Base-by-base conservation (phyloP, 2,888 invertebrate genomes). In the Pseudeuparius sepicola region DNA sequence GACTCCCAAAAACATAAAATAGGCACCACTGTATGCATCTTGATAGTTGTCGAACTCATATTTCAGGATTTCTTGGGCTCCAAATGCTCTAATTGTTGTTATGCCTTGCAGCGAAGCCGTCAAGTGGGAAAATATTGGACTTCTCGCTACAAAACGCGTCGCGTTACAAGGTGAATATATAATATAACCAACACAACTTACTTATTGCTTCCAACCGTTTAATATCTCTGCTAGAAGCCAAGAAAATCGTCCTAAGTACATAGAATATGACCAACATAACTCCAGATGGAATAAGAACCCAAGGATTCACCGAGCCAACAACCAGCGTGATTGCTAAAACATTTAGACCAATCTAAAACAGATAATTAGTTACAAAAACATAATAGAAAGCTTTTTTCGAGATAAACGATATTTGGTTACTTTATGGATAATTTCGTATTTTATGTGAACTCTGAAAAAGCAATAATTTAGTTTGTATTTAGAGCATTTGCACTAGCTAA, bases 61-160 rank as follows among this genome's bases (percentile, higher is more conserved):
- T 23, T 68, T 67, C 31, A 85, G 67, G 4, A 71, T 66, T 11
- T 67, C 59, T 55, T 78, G 71, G 1, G 76, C 78, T 36, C 68
- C 65, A 48, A 79, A 76, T 2, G 83, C 79, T 46, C 85, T 65
- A 12, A 87, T 80, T 0, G 84, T 83, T 9, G 78, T 70, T 2
- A 87, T 60, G 1, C 87, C 87, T 57, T 81, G 75, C 11, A 87
- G 65, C 1, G 80, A 76, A 30, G 81, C 75, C 47, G 75, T 78
- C 18, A 85, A 64, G 47, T 85, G 78, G 1, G 77, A 74, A 56
- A 79, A 86, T 1, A 87, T 73, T 1, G 86, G 86, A 51, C 82
- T 83, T 30, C 82, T 71, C 34, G 78, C 83, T 83, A 57, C 32
- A 59, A 54, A 14, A 20, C 6, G n/a, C n/a, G n/a, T n/a, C n/a